Percentiles rank a stretch among this genome's conserved stretches.
Conservation (phyloP, 2,888 invertebrate genomes). For the Calephelis perditalis region DNA sequence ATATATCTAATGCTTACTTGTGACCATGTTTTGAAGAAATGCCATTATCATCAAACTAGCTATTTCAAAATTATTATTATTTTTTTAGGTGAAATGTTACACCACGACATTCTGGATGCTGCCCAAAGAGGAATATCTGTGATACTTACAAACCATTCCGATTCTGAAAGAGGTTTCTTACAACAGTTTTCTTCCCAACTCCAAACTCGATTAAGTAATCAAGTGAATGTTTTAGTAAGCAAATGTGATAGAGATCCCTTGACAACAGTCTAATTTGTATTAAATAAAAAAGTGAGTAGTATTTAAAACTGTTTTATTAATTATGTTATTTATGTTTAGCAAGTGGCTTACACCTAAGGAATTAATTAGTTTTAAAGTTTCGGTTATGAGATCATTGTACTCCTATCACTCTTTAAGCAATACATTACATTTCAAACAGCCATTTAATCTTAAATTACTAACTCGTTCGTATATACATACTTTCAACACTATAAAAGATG, state of each 20-base stretch:
- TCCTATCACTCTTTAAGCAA: constrained; percentile 36
- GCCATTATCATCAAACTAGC: too few species aligned
- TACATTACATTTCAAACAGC: constrained; percentile 21
- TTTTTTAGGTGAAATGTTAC: constrained; percentile 89
- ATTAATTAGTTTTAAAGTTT: constrained; percentile 34
- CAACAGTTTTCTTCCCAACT: constrained; percentile 71
- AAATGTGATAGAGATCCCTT: constrained; percentile 88
- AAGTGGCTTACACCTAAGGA: constrained; percentile 30
- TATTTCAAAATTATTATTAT: neutral
- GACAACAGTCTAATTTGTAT: constrained; percentile 75
- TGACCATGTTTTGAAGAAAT: too few species aligned
- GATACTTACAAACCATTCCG: constrained; percentile 94
- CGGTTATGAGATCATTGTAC: constrained; percentile 64
- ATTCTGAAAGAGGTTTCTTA: constrained; percentile 94
- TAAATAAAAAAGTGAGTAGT: constrained; percentile 24
- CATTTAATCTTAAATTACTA: constrained; percentile 24
- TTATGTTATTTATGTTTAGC: constrained; percentile 29
- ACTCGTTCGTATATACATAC: neutral
- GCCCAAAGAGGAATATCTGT: constrained; percentile 87
- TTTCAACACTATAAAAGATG: constrained; percentile 51
- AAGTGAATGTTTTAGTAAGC: constrained; percentile 83
- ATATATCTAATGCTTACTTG: too few species aligned
- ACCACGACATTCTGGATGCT: constrained; percentile 94
- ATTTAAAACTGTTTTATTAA: constrained; percentile 28
- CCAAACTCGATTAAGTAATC: constrained; percentile 52